Evolutionary conservation across 2,113 vertebrate genomes (phyloP).

Genomic region (Pygathrix nemaeus): DNA sequence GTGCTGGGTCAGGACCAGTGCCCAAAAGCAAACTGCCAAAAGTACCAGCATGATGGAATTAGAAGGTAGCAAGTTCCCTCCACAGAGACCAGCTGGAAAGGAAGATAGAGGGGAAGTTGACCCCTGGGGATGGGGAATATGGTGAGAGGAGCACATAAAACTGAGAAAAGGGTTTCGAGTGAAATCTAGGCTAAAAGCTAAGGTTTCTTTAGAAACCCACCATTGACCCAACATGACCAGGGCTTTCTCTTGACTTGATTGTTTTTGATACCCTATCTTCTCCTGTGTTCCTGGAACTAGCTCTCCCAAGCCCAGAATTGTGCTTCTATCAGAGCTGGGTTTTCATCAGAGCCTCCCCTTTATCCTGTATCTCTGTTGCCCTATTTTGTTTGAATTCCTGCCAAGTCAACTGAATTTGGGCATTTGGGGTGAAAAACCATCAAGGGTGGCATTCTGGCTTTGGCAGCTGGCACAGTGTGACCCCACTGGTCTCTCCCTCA

Average conservation of each 20-base stretch:
- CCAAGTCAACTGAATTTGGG: neutral
- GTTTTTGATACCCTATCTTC: neutral
- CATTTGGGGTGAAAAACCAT: neutral
- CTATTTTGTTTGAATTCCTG: neutral
- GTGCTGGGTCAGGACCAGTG: neutral
- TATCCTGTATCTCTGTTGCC: neutral
- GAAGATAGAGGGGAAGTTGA: neutral
- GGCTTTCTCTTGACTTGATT: neutral
- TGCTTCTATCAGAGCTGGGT: neutral
- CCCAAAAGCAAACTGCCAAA: neutral
- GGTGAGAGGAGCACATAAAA: neutral
- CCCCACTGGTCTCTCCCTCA: neutral
- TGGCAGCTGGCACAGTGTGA: neutral
- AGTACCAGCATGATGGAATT: too few species aligned
- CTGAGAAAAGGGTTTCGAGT: neutral
- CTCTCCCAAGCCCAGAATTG: neutral
- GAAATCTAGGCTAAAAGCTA: neutral
- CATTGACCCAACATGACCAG: neutral
- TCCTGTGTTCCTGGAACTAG: neutral
- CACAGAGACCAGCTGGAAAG: neutral
- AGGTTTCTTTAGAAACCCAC: neutral
- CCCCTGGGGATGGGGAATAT: fast-evolving
- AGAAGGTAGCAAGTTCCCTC: neutral
- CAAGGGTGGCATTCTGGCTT: neutral
- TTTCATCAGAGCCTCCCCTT: neutral